Conservation (phyloP, 1,140 invertebrate species). For the Calephelis nemesis region DNA sequence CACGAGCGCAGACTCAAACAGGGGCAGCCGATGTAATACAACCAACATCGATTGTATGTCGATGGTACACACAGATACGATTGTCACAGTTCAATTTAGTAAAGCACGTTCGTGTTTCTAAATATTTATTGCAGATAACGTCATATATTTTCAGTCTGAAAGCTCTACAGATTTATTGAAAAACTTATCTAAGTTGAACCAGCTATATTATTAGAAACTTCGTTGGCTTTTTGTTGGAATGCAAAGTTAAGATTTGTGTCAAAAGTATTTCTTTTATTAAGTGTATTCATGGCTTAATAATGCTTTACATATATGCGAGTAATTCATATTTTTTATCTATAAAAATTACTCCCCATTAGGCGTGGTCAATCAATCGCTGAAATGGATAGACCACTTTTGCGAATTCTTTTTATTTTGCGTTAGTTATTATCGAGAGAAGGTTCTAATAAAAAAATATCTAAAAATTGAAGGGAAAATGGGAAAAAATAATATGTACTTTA, state of each 20-base stretch:
- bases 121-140: slow-evolving; percentile 15
- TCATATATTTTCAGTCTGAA: slow-evolving; percentile 19
- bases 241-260: slow-evolving; percentile 9
- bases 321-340: background rate
- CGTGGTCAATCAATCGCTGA: too few species aligned
- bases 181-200: slow-evolving; percentile 15
- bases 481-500: too few species aligned
- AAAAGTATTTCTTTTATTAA: slow-evolving; percentile 4
- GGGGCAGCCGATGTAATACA: slow-evolving; percentile 36
- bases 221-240: slow-evolving; percentile 14
- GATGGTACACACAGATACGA: slow-evolving; percentile 40
- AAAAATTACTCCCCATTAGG: too few species aligned
- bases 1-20: slow-evolving; percentile 38
- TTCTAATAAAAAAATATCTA: too few species aligned
- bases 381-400: too few species aligned
- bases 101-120: slow-evolving; percentile 30
- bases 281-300: background rate
- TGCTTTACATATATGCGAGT: too few species aligned
- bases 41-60: slow-evolving; percentile 33
- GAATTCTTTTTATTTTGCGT: too few species aligned
- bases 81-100: slow-evolving; percentile 51
- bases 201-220: slow-evolving; percentile 17
- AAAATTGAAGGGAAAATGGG: too few species aligned
- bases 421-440: too few species aligned
- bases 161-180: slow-evolving; percentile 17